phyloP scores from a whole-genome alignment of 2,797 vertebrate genomes.

The Onychomys arenicola region DNA sequence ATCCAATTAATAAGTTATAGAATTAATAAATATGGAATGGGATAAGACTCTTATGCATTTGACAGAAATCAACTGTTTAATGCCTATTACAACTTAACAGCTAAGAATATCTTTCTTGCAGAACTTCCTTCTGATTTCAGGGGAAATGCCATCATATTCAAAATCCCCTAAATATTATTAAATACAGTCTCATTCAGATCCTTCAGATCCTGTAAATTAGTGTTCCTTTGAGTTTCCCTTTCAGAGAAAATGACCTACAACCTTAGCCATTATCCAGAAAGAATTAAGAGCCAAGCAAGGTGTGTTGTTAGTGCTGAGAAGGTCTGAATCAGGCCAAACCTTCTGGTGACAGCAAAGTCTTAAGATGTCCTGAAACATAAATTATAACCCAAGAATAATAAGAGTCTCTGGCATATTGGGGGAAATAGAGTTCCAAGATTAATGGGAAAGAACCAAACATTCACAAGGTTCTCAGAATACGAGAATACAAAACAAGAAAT shows the following conservation, averaged over 20 bases:
- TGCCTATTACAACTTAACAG: not conserved
- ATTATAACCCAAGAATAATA: not conserved
- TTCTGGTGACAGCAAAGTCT: not conserved
- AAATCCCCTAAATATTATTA: not conserved
- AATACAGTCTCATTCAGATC: not conserved
- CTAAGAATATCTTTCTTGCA: not conserved
- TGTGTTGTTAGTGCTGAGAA: not conserved
- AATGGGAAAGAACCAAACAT: not conserved
- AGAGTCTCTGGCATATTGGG: not conserved
- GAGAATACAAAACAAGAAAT: not conserved
- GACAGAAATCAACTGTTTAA: not conserved
- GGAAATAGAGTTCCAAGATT: not conserved
- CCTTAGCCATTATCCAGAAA: slow-evolving; percentile 42
- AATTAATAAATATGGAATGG: not conserved
- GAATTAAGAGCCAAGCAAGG: slow-evolving; percentile 3
- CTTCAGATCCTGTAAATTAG: not conserved
- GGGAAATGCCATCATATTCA: not conserved
- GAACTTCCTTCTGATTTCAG: not conserved
- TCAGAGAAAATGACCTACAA: slow-evolving; percentile 22
- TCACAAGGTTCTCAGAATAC: not conserved
- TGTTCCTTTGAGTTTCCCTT: not conserved
- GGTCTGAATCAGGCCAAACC: not conserved
- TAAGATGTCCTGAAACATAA: slow-evolving; percentile 5
- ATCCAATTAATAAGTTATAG: not conserved
- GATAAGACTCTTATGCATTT: not conserved